Conservation (phyloP, 2,888 invertebrate genomes). For the Aphodius granarius region DNA sequence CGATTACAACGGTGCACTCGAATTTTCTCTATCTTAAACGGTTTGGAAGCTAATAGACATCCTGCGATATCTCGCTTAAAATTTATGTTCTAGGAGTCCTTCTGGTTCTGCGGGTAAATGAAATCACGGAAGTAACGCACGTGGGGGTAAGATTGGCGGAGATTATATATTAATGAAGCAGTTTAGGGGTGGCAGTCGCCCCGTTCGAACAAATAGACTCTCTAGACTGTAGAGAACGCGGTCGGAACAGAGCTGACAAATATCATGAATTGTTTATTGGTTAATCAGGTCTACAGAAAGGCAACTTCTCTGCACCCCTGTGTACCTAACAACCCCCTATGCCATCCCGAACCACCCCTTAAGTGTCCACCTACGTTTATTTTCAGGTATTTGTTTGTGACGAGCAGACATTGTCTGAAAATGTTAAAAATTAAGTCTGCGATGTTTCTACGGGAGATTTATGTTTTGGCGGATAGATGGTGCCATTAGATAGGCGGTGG, state of each 20-base stretch:
- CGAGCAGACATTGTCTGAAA: background rate
- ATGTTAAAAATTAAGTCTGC: background rate
- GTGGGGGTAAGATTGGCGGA: background rate
- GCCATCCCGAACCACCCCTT: background rate
- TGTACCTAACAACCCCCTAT: background rate
- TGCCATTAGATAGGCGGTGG: background rate
- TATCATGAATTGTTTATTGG: slow-evolving; percentile 54
- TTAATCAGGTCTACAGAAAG: slow-evolving; percentile 47
- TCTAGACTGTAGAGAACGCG: background rate
- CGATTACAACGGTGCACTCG: no score
- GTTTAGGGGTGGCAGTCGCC: slow-evolving; percentile 10
- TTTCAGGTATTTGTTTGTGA: background rate
- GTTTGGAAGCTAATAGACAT: no score
- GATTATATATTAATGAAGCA: slow-evolving; percentile 5
- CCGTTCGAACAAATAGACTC: slow-evolving; percentile 8
- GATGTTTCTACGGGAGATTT: background rate
- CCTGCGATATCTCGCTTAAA: background rate
- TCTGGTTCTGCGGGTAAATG: background rate
- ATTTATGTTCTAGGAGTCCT: background rate
- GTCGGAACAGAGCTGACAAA: slow-evolving; percentile 41
- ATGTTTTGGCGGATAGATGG: background rate
- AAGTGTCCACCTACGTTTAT: background rate
- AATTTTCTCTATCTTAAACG: no score
- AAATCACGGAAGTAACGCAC: background rate
- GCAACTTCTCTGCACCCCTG: background rate